Evolutionary conservation across 2,113 vertebrate genomes (phyloP).

Genomic region (Isurus oxyrinchus): DNA sequence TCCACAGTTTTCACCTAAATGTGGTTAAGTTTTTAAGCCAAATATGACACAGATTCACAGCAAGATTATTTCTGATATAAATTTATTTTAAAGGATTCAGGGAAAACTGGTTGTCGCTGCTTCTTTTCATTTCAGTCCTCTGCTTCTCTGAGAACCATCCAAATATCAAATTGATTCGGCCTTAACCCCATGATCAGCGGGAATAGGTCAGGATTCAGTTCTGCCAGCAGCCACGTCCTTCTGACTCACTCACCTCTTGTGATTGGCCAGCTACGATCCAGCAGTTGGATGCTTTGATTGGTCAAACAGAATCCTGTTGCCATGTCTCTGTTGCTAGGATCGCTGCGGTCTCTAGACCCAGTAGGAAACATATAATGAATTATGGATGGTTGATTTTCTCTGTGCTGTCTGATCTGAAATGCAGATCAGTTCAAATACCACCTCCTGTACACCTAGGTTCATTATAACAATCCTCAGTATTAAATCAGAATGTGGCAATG

Average conservation of each 20-base stretch:
- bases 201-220: not conserved
- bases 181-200: not conserved
- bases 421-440: constrained; percentile 70
- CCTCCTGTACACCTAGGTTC: constrained; percentile 58
- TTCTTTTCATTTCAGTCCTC: not conserved
- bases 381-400: constrained; percentile 82
- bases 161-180: not conserved
- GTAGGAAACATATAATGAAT: constrained; percentile 84
- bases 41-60: not conserved
- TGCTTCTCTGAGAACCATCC: not conserved
- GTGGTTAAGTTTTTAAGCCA: not conserved
- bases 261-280: constrained; percentile 59
- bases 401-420: constrained; percentile 78
- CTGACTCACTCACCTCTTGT: not conserved
- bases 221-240: not conserved
- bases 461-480: constrained; percentile 59
- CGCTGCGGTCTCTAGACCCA: constrained; percentile 62
- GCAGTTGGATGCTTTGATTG: constrained; percentile 58
- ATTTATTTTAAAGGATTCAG: not conserved
- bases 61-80: not conserved
- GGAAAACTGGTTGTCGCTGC: not conserved
- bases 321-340: constrained; percentile 85
- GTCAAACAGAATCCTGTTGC: constrained; percentile 71
- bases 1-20: not conserved
- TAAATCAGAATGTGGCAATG: constrained; percentile 63